These are phyloP conservation scores for Drosophila imparisetae DNA, from an alignment of 2,888 invertebrate species.

Conservation along the genomic window DNA sequence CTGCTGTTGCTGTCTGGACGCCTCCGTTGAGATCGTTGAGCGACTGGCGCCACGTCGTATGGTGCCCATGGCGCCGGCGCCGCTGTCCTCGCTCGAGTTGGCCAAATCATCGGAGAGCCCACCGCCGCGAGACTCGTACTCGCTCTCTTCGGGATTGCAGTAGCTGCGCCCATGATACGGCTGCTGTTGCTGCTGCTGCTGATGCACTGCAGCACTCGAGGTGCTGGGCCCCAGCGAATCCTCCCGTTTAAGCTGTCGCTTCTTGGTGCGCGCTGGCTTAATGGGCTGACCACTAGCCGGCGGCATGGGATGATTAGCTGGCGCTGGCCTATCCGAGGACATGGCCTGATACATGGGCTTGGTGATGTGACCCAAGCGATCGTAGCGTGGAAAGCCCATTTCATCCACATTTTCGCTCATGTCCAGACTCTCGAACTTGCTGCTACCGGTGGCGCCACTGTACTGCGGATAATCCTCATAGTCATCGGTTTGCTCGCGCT, in stretches of 20 bases:
- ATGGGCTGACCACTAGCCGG: conserved; percentile 84
- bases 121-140: conserved; percentile 82
- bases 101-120: conserved; percentile 84
- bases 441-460: conserved; percentile 70
- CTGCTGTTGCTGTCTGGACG: conserved; percentile 1
- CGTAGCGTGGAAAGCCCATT: conserved; percentile 88
- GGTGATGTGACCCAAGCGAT: conserved; percentile 86
- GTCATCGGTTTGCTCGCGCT: conserved; percentile 85
- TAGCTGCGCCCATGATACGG: conserved; percentile 76
- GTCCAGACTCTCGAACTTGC: conserved; percentile 87
- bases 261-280: conserved; percentile 84
- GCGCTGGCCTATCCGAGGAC: conserved; percentile 65
- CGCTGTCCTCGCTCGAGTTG: conserved; percentile 84
- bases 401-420: conserved; percentile 88
- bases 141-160: conserved; percentile 83
- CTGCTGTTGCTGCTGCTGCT: conserved; percentile 40
- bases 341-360: conserved; percentile 82
- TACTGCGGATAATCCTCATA: conserved; percentile 86
- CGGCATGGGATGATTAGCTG: conserved; percentile 82
- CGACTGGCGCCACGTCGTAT: conserved; percentile 66
- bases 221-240: conserved; percentile 73
- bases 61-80: conserved; percentile 65
- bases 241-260: conserved; percentile 83
- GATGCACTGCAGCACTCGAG: conserved; percentile 29
- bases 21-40: conserved; percentile 15